Conservation (phyloP, 2,888 invertebrate species). For the Lamproptera curius region DNA sequence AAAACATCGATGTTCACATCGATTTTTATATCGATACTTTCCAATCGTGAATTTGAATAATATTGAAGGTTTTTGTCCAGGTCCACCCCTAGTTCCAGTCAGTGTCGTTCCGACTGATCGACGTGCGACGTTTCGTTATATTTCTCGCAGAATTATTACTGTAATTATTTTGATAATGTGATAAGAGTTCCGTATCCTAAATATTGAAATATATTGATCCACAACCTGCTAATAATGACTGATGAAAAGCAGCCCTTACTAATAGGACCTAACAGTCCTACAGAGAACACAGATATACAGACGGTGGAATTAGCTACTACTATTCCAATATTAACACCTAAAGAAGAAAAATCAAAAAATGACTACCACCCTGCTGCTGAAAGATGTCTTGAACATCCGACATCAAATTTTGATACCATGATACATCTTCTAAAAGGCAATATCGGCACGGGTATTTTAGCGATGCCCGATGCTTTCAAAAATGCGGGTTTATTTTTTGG, state of each 20-base stretch:
- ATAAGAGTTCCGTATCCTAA: conserved; percentile 3
- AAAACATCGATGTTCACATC: no score
- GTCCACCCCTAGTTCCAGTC: not conserved
- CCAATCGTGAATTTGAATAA: no score
- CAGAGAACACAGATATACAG: conserved; percentile 56
- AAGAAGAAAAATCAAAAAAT: conserved; percentile 48
- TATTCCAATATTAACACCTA: conserved; percentile 38
- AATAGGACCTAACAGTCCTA: conserved; percentile 57
- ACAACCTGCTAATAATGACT: conserved; percentile 60
- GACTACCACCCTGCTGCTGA: conserved; percentile 80
- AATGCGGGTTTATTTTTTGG: conserved; percentile 94
- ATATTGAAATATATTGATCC: conserved; percentile 12
- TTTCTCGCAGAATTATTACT: not conserved
- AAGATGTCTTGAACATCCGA: conserved; percentile 86
- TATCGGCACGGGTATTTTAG: conserved; percentile 95
- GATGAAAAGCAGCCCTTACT: conserved; percentile 86
- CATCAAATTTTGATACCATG: conserved; percentile 88
- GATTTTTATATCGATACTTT: no score
- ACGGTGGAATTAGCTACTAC: conserved; percentile 52
- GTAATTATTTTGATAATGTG: conserved; percentile 13
- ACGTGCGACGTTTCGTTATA: not conserved
- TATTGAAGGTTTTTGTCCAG: no score
- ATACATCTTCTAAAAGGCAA: conserved; percentile 86
- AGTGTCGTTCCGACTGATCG: conserved; percentile 2
- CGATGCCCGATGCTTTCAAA: conserved; percentile 96